phyloP scores from a whole-genome alignment of 2,888 invertebrate genomes.

The Melanophora roralis region DNA sequence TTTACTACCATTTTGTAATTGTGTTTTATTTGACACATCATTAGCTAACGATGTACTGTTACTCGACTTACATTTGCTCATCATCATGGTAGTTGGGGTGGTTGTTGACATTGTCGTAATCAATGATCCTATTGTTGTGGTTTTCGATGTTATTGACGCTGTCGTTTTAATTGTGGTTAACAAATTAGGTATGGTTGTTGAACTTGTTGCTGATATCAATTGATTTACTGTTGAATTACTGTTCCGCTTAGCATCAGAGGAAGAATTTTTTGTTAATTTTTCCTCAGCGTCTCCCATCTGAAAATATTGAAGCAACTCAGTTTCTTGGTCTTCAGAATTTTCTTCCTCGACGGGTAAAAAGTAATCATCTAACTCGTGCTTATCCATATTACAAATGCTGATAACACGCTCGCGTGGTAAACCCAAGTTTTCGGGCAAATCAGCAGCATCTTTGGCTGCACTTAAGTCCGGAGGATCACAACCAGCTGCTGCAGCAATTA shows the following conservation, averaged over 20 bases:
- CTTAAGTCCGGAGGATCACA: conserved; percentile 64
- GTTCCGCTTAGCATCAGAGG: conserved; percentile 73
- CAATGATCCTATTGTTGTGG: conserved; percentile 12
- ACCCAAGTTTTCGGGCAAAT: conserved; percentile 77
- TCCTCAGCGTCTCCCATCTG: conserved; percentile 78
- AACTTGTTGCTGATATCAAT: conserved; percentile 77
- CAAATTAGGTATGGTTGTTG: conserved; percentile 62
- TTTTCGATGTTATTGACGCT: conserved; percentile 20
- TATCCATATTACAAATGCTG: conserved; percentile 87
- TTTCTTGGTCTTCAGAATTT: conserved; percentile 88
- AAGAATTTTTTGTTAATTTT: conserved; percentile 73
- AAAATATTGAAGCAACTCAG: conserved; percentile 90
- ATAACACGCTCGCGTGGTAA: conserved; percentile 83
- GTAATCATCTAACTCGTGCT: conserved; percentile 89
- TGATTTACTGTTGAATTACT: conserved; percentile 71
- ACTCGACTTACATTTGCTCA: conserved; percentile 22
- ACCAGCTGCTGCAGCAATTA: conserved; percentile 65
- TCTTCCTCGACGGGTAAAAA: conserved; percentile 80
- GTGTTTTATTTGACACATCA: conserved; percentile 29
- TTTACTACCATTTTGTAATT: conserved; percentile 46
- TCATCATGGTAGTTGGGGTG: conserved; percentile 30
- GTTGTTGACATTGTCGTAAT: conserved; percentile 19
- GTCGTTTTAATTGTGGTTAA: conserved; percentile 53
- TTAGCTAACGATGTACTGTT: conserved; percentile 13
- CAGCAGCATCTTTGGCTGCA: conserved; percentile 64